Percentiles rank a stretch among this genome's conserved stretches.
Conservation (phyloP, 2,797 vertebrate genomes). For the Orientallactaga sibirica region DNA sequence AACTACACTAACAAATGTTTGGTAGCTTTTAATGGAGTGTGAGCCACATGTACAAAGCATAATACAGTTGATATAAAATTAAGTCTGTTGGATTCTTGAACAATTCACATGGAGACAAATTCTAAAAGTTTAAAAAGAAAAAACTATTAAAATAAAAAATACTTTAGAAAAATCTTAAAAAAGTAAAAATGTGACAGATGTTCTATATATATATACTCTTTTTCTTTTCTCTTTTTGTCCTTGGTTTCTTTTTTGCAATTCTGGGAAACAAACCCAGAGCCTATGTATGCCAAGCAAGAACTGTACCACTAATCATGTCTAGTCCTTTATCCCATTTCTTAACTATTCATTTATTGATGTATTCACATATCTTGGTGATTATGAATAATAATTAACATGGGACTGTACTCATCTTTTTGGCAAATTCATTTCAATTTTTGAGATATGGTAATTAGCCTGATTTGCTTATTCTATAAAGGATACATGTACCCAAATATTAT, state of each 20-base stretch:
- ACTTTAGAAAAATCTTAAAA: too few relatives aligned
- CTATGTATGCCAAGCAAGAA: too few relatives aligned
- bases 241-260: too few relatives aligned
- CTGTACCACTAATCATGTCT: too few relatives aligned
- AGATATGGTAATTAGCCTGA: background rate
- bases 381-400: background rate
- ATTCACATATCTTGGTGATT: background rate
- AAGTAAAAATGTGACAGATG: too few relatives aligned
- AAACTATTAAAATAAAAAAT: conserved; percentile 29
- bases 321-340: too few relatives aligned
- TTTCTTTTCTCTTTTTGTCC: too few relatives aligned
- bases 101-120: background rate
- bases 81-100: background rate
- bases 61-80: background rate
- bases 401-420: too few relatives aligned
- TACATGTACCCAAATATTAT: background rate
- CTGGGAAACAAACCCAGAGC: too few relatives aligned
- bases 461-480: background rate
- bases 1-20: background rate
- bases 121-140: background rate
- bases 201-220: too few relatives aligned
- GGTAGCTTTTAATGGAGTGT: background rate
- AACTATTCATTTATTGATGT: too few relatives aligned
- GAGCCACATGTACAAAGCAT: background rate
- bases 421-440: background rate